A percentile compares a stretch with the other conserved stretches of the same genome.
Evolutionary conservation across 1,140 invertebrate species (phyloP).

Genomic region (Halotydeus destructor): DNA sequence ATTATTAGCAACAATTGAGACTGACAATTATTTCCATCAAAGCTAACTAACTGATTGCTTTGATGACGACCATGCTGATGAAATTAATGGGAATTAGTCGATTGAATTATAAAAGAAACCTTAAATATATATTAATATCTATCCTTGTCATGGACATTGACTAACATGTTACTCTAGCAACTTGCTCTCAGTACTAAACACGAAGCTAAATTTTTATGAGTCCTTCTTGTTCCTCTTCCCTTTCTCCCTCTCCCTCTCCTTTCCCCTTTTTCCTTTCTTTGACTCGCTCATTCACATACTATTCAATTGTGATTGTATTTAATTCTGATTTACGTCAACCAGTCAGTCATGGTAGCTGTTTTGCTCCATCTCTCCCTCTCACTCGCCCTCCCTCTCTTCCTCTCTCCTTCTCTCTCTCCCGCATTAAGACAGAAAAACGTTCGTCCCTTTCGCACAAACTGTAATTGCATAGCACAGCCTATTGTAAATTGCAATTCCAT

Average conservation of each 20-base stretch:
- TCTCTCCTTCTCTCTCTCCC: slow-evolving; percentile 1
- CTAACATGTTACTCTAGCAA: no score
- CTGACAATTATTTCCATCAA: no score
- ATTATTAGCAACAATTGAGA: no score
- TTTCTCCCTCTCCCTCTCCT: background rate
- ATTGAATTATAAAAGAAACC: no score
- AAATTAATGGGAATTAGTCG: no score
- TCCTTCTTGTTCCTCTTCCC: background rate
- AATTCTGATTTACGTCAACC: background rate
- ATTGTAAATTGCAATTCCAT: background rate
- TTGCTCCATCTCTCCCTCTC: background rate
- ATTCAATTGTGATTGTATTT: background rate
- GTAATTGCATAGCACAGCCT: background rate
- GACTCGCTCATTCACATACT: background rate
- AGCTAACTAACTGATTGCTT: no score
- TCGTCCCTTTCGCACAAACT: background rate
- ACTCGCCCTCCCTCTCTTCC: background rate
- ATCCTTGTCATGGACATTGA: no score
- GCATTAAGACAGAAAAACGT: background rate
- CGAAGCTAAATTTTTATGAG: no score
- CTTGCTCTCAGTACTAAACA: no score
- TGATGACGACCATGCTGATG: no score
- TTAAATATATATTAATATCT: no score
- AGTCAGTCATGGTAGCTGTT: background rate
- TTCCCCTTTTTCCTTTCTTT: background rate